Percentiles rank a stretch among this genome's conserved stretches.
These are phyloP conservation scores for Sparidentex hasta DNA, from an alignment of 2,797 vertebrate genomes.

Conservation along the genomic window DNA sequence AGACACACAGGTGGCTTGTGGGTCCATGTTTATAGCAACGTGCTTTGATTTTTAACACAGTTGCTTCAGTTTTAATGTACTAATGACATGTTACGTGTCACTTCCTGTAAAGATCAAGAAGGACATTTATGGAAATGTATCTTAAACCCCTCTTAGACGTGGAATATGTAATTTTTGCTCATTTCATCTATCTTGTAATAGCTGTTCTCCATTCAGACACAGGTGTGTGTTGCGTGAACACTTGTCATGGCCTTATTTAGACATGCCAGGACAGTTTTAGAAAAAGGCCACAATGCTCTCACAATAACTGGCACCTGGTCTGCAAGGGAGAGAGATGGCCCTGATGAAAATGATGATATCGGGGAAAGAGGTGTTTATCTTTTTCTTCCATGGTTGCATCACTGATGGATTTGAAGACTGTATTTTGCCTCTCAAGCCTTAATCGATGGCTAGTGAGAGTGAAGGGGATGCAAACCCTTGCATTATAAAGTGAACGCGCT, in stretches of 20 bases:
- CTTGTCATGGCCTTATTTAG: neutral
- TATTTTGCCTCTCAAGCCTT: neutral
- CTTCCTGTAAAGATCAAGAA: slow-evolving; percentile 6
- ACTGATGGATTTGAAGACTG: neutral
- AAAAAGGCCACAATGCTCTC: neutral
- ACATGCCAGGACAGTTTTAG: neutral
- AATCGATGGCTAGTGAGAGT: neutral
- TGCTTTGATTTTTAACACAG: neutral
- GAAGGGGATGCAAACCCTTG: no score
- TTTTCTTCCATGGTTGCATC: neutral
- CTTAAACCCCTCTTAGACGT: neutral
- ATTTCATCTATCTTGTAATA: neutral
- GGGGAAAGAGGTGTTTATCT: neutral
- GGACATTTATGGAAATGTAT: neutral
- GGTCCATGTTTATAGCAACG: neutral
- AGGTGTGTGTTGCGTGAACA: neutral
- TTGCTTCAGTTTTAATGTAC: neutral
- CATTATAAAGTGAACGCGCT: neutral
- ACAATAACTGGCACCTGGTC: neutral
- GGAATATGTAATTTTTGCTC: neutral
- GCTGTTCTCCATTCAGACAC: neutral
- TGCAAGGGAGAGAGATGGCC: neutral
- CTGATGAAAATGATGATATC: neutral
- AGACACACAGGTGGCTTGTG: neutral
- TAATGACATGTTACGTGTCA: slow-evolving; percentile 1